Percentiles rank a stretch among this genome's conserved stretches.
phyloP scores from a whole-genome alignment of 2,113 vertebrate species.

The Urocynchramus pylzowi region DNA sequence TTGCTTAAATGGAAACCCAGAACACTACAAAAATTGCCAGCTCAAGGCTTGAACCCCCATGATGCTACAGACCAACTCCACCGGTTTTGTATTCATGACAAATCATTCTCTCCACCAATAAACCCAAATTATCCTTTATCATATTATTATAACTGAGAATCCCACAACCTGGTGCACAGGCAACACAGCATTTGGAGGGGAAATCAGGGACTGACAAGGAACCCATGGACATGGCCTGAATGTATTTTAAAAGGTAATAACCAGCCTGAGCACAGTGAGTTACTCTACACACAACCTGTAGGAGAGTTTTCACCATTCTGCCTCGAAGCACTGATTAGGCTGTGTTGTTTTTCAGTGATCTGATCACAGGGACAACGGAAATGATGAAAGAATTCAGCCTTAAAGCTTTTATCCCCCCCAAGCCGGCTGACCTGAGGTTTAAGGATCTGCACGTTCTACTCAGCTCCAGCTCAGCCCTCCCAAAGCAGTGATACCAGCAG shows the following conservation, averaged over 20 bases:
- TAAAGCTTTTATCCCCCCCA: neutral
- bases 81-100: neutral
- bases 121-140: neutral
- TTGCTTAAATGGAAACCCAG: neutral
- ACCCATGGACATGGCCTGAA: neutral
- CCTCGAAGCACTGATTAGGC: neutral
- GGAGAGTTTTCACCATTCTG: neutral
- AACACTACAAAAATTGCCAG: neutral
- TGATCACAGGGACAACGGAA: neutral
- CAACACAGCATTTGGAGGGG: neutral
- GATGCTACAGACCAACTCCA: neutral
- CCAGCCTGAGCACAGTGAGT: neutral
- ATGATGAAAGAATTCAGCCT: neutral
- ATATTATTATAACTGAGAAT: neutral
- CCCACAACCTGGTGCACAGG: neutral
- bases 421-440: neutral
- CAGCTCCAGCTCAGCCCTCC: neutral
- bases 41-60: neutral
- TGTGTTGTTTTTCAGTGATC: neutral
- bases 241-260: neutral
- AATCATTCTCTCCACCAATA: neutral
- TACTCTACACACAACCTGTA: neutral
- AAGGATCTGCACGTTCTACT: neutral
- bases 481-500: rapidly evolving
- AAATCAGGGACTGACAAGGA: neutral